Percentiles rank a stretch among this genome's conserved stretches.
These are phyloP conservation scores for Papilio polytes DNA, from an alignment of 1,140 invertebrate genomes.

Conservation along the genomic window DNA sequence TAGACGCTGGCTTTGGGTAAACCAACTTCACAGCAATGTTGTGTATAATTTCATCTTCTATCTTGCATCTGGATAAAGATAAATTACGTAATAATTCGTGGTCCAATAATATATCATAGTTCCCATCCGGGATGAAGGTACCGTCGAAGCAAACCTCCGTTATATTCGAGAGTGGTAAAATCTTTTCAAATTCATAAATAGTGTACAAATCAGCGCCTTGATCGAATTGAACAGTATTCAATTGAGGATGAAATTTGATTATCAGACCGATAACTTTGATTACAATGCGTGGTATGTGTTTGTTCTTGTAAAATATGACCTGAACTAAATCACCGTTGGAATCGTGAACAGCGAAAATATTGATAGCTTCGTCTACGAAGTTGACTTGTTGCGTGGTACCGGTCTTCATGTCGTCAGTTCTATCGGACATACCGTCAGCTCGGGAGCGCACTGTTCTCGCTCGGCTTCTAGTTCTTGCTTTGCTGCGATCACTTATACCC, in stretches of 20 bases:
- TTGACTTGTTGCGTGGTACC: conserved; percentile 19
- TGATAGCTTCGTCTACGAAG: conserved; percentile 29
- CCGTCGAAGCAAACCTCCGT: conserved; percentile 63
- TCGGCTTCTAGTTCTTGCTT: conserved; percentile 48
- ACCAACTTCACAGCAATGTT: conserved; percentile 51
- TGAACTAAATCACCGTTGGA: conserved; percentile 52
- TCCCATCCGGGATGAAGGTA: conserved; percentile 55
- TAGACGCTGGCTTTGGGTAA: conserved; percentile 57
- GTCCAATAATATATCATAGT: conserved; percentile 61
- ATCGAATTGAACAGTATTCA: conserved; percentile 56
- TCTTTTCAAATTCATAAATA: conserved; percentile 59
- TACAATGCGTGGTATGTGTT: conserved; percentile 50
- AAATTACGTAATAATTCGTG: conserved; percentile 51
- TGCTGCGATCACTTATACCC: conserved; percentile 45
- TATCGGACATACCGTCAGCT: conserved; percentile 44
- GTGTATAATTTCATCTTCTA: conserved; percentile 57
- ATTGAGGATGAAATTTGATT: conserved; percentile 48
- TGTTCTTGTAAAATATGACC: conserved; percentile 58
- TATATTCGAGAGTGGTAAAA: conserved; percentile 53
- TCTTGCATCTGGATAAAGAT: conserved; percentile 62
- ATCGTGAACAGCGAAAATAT: conserved; percentile 54
- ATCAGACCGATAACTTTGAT: conserved; percentile 59
- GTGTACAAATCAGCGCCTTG: conserved; percentile 50
- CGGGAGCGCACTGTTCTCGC: conserved; percentile 43
- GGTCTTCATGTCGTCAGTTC: conserved; percentile 23